Conservation (phyloP, 2,113 vertebrate species). For the Oreocharis arfaki region DNA sequence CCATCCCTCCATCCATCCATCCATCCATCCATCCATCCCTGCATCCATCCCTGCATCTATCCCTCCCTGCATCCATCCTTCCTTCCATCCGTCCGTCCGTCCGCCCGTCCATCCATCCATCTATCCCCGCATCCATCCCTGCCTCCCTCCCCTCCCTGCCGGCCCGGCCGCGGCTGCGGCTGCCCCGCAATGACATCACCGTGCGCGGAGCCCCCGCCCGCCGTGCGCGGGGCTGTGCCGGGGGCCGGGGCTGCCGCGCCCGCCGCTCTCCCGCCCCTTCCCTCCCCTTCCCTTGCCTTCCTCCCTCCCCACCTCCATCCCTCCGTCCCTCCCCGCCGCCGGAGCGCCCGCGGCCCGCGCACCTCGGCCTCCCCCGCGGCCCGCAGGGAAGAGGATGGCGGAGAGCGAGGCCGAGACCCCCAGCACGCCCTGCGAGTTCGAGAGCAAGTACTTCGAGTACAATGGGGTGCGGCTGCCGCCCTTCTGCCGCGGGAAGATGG, state of each 20-base stretch:
- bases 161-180: too few species aligned
- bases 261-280: too few species aligned
- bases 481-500: constrained; percentile 98
- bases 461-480: constrained; percentile 94
- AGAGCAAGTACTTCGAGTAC: constrained; percentile 98
- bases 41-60: neutral
- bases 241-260: too few species aligned
- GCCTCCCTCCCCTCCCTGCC: too few species aligned
- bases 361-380: neutral
- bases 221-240: too few species aligned
- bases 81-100: neutral
- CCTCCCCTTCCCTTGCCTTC: too few species aligned
- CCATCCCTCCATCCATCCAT: neutral
- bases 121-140: too few species aligned
- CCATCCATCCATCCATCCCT: neutral
- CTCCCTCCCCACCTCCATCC: neutral
- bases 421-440: constrained; percentile 94
- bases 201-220: too few species aligned
- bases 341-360: neutral
- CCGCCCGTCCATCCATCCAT: neutral
- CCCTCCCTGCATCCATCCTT: too few species aligned
- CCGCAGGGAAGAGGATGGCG: constrained; percentile 80
- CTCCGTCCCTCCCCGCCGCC: neutral
- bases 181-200: too few species aligned
- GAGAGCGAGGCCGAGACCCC: constrained; percentile 96